Base-by-base conservation (phyloP, 2,888 invertebrate genomes). In the Fissipunctia ypsillon region DNA sequence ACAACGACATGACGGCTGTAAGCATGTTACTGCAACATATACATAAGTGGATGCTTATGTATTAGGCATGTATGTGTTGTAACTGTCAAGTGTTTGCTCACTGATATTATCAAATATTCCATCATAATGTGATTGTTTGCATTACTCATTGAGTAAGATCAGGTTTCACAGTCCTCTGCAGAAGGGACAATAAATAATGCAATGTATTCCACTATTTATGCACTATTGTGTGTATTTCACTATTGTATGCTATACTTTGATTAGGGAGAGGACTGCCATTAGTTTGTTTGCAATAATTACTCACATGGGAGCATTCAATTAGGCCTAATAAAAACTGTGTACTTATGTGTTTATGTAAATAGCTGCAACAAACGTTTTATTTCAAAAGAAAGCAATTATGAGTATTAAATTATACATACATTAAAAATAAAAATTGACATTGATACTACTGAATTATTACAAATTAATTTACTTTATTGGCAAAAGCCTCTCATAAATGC, bases 21-120 rank as follows among this genome's bases (percentile, higher is more conserved):
- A n/a, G n/a, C n/a, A n/a, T n/a, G n/a, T n/a, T n/a, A n/a, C n/a
- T n/a, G n/a, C n/a, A n/a, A n/a, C n/a, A n/a, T n/a, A 19, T 52
- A 38, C 28, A 38, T 52, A 16, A 68, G 25, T 22, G 19, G 14
- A 28, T 12, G 65, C n/a, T 56, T 45, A 38, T 54, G 28, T 50
- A 43, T 38, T n/a, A n/a, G n/a, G 31, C 10, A 9, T n/a, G 12
- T n/a, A 9, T 31, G 16, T 43, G 63, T 45, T 56, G 35, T 54
- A 19, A n/a, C 7, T 22, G 31, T 48, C 41, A 74, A 60, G 52
- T 64, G 56, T 41, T 43, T 28, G 19, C 16, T 43, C 16, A 56
- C 16, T 48, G 52, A 60, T 66, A 45, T 66, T 76, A 57, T 66
- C 70, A 76, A 76, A 81, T 81, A 76, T 76, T 65, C 48, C 31